These are phyloP conservation scores for Elegia similella DNA, from an alignment of 2,888 invertebrate species.

Conservation along the genomic window DNA sequence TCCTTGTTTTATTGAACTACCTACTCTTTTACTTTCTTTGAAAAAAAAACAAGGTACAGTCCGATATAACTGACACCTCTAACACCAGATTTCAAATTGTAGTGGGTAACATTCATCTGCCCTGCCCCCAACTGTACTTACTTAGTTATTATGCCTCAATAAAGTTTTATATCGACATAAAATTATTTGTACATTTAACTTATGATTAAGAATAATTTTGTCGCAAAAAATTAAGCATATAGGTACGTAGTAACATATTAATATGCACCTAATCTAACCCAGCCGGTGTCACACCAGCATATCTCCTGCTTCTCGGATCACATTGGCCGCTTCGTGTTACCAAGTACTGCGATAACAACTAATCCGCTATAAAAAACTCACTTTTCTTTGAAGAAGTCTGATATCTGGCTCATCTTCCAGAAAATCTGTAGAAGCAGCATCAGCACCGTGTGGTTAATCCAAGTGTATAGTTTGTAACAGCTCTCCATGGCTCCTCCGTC, in stretches of 20 bases:
- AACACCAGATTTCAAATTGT: too few species aligned
- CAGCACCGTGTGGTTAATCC: conserved; percentile 71
- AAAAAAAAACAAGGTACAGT: too few species aligned
- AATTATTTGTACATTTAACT: too few species aligned
- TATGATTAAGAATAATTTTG: background rate
- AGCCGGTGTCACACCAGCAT: background rate
- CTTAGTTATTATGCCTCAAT: too few species aligned
- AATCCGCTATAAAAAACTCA: conserved; percentile 42
- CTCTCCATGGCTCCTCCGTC: conserved; percentile 68
- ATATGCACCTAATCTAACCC: background rate
- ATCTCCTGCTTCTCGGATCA: background rate
- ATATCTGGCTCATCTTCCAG: conserved; percentile 77
- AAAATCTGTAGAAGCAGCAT: conserved; percentile 75
- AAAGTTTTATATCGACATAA: too few species aligned
- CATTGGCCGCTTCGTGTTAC: conserved; percentile 5
- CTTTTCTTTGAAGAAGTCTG: conserved; percentile 72
- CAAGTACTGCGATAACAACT: conserved; percentile 6
- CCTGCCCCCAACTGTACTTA: too few species aligned
- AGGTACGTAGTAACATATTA: background rate
- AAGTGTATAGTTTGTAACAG: conserved; percentile 72
- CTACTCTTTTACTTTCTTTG: too few species aligned
- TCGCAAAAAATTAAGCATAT: background rate
- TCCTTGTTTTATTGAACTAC: too few species aligned
- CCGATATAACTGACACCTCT: too few species aligned
- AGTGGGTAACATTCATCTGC: too few species aligned